Evolutionary conservation across 2,113 vertebrate species (phyloP), one percentile per base, ranked within the genome.

Genomic region (Osmerus mordax): DNA sequence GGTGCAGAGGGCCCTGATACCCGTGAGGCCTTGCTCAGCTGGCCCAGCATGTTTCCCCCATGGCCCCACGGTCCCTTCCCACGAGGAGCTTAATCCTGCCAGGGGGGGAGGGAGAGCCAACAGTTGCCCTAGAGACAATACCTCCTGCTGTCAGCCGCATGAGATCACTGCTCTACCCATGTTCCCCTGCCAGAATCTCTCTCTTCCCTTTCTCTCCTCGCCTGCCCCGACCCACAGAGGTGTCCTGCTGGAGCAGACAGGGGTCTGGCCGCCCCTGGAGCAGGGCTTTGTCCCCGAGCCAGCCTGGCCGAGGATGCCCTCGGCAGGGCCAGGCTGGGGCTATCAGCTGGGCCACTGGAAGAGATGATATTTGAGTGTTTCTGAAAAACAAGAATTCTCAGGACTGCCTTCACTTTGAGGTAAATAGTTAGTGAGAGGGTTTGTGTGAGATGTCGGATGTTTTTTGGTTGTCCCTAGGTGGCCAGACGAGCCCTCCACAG

Each of bases 401-500:
- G 21, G 21, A 25, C 21, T 25, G 9, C 23, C 58, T 60, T 61
- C 59, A 23, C 59, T 61, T 14, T 15, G 13, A 28, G 59, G 14
- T 61, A 21, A 11, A 14, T 25, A 21, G 25, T 61, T 21, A 60
- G 61, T 12, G 12, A 53, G 14, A 58, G 14, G 55, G 55, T 18
- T 18, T 18, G 55, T 18, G n/a, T 21, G 21, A 54, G 19, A 5
- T 58, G 53, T 72, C 54, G 52, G 14, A 59, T 63, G 58, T 80
- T 73, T 54, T 58, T 80, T 32, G 69, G 61, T 67, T 72, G 67
- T 29, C 76, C 72, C 36, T 74, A 94, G 92, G 87, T 94, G 87
- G 90, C 92, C 53, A 88, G 89, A 47, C 93, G 91, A 76, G 89
- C 89, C 58, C 80, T 86, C 28, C 90, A 92, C 80, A 92, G 93